A percentile compares a stretch with the other conserved stretches of the same genome.
phyloP scores from a whole-genome alignment of 2,888 invertebrate genomes.

The Caenorhabditis doughertyi region DNA sequence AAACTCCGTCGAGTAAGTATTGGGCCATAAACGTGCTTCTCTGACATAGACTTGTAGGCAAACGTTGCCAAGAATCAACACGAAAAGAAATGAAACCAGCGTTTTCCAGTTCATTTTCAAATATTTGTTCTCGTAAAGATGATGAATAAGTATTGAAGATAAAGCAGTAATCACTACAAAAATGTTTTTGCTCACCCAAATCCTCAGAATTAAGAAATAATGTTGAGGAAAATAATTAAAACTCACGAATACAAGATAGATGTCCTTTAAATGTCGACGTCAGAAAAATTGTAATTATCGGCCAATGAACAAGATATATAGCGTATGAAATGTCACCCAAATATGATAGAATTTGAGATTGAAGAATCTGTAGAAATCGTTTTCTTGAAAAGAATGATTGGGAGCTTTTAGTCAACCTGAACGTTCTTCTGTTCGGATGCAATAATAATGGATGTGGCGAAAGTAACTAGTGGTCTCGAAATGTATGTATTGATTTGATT shows the following conservation, averaged over 20 bases:
- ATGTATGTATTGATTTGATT: too few relatives aligned
- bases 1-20: background rate
- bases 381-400: too few relatives aligned
- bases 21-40: constrained; percentile 21
- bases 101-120: constrained; percentile 8
- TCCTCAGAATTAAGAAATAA: background rate
- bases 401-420: background rate
- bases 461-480: too few relatives aligned
- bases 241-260: constrained; percentile 13
- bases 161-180: constrained; percentile 11
- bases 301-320: constrained; percentile 51
- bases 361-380: constrained; percentile 19
- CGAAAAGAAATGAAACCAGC: background rate
- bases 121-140: constrained; percentile 34
- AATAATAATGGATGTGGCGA: too few relatives aligned
- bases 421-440: background rate
- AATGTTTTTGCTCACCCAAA: background rate
- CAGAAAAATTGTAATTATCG: constrained; percentile 28
- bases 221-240: too few relatives aligned
- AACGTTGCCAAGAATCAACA: constrained; percentile 7
- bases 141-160: constrained; percentile 15
- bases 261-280: background rate
- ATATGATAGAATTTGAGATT: background rate
- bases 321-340: constrained; percentile 41
- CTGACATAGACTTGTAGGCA: constrained; percentile 28